phyloP scores from a whole-genome alignment of 37 sponge, comb jelly and placozoan genomes.

The Geodia barretti region DNA sequence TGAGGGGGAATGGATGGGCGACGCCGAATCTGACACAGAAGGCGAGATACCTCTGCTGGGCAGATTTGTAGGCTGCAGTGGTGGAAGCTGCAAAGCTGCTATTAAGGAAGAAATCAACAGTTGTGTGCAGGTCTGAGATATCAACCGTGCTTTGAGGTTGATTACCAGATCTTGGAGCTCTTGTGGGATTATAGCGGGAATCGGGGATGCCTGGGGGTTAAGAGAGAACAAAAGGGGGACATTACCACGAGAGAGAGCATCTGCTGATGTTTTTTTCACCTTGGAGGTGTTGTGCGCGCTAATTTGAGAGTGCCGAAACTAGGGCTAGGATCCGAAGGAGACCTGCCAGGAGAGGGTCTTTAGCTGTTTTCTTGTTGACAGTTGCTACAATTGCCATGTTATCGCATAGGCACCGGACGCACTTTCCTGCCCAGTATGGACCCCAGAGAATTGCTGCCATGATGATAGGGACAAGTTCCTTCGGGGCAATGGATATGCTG shows the following conservation, averaged over 20 bases:
- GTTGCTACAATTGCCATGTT: constrained; percentile 39
- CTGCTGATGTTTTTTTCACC: no score
- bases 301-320: no score
- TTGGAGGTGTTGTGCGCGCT: no score
- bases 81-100: background rate
- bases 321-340: constrained; percentile 17
- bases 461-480: constrained; percentile 58
- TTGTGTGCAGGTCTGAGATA: no score
- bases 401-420: constrained; percentile 3
- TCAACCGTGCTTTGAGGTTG: background rate
- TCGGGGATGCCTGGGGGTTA: no score
- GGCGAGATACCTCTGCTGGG: background rate
- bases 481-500: constrained; percentile 20
- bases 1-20: background rate
- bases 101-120: background rate
- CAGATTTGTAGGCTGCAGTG: background rate
- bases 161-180: background rate
- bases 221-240: no score
- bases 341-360: constrained; percentile 5
- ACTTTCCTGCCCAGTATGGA: background rate
- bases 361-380: background rate
- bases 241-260: no score
- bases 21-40: background rate
- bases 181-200: no score
- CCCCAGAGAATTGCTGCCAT: constrained; percentile 41